Evolutionary conservation across 2,888 invertebrate genomes (phyloP).

Genomic region (Glaucopsyche alexis): DNA sequence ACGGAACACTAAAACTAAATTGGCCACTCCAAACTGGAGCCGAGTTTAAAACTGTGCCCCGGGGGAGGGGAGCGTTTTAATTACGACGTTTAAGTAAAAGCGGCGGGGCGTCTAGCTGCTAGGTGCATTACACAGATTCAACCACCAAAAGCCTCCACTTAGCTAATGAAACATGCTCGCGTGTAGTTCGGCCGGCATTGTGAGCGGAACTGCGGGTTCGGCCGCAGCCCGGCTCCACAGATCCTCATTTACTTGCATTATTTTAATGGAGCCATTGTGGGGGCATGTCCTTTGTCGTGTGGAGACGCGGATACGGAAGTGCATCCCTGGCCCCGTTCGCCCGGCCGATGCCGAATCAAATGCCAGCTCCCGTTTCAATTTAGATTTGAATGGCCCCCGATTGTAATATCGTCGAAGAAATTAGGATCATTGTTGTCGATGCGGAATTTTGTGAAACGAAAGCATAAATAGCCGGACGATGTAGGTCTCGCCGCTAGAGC

Average conservation of each 20-base stretch:
- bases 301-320: conserved; percentile 65
- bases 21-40: conserved; percentile 72
- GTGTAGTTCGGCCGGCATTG: conserved; percentile 69
- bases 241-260: conserved; percentile 81
- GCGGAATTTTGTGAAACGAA: neutral
- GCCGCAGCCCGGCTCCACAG: conserved; percentile 62
- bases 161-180: conserved; percentile 81
- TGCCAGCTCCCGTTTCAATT: conserved; percentile 59
- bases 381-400: conserved; percentile 52
- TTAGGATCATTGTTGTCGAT: conserved; percentile 55
- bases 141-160: conserved; percentile 80
- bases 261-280: conserved; percentile 80
- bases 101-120: conserved; percentile 71
- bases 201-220: conserved; percentile 63
- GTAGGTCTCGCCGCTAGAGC: neutral
- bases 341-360: conserved; percentile 57
- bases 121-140: conserved; percentile 78
- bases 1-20: conserved; percentile 72
- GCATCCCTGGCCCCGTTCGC: conserved; percentile 70
- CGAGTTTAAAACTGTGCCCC: conserved; percentile 75
- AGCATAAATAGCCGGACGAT: neutral
- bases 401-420: conserved; percentile 47
- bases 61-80: conserved; percentile 72
- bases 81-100: conserved; percentile 79
- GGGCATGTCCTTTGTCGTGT: conserved; percentile 75